These are phyloP conservation scores for Bombus affinis DNA, from an alignment of 1,140 invertebrate species.

Conservation along the genomic window DNA sequence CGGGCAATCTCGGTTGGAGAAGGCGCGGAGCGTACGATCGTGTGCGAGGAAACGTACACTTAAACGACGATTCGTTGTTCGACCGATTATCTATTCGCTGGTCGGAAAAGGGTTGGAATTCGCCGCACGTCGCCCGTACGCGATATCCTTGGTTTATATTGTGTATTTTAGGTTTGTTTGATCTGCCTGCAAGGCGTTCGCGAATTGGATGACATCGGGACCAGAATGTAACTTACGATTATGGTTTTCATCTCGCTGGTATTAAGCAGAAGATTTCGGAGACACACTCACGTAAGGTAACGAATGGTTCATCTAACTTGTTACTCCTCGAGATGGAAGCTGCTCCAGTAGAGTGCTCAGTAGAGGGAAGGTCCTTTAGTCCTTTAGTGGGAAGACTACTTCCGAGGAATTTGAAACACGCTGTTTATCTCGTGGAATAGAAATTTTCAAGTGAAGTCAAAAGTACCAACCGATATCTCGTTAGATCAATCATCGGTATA, in stretches of 20 bases:
- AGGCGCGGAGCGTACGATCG: background rate
- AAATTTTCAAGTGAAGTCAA: background rate
- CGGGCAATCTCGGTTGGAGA: background rate
- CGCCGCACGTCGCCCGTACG: background rate
- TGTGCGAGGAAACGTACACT: conserved; percentile 1
- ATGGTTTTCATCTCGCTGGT: conserved; percentile 9
- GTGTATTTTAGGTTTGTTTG: conserved; percentile 29
- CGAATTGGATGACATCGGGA: background rate
- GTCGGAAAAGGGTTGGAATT: background rate
- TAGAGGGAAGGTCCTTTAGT: no score
- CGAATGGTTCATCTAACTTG: background rate
- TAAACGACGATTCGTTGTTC: conserved; percentile 9
- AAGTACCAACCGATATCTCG: background rate
- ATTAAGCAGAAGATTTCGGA: conserved; percentile 9
- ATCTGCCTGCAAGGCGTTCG: conserved; percentile 9
- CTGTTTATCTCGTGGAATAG: background rate
- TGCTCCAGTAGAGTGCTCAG: background rate
- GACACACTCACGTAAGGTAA: background rate
- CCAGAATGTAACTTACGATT: conserved; percentile 30
- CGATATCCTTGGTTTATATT: background rate
- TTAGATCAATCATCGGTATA: background rate
- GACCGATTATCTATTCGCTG: background rate
- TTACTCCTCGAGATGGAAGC: background rate
- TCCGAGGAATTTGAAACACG: no score
- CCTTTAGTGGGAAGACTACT: no score